Evolutionary conservation across 2,888 invertebrate genomes (phyloP), one percentile per base, ranked within the genome.

Genomic region (Microctonus aethiopoides): DNA sequence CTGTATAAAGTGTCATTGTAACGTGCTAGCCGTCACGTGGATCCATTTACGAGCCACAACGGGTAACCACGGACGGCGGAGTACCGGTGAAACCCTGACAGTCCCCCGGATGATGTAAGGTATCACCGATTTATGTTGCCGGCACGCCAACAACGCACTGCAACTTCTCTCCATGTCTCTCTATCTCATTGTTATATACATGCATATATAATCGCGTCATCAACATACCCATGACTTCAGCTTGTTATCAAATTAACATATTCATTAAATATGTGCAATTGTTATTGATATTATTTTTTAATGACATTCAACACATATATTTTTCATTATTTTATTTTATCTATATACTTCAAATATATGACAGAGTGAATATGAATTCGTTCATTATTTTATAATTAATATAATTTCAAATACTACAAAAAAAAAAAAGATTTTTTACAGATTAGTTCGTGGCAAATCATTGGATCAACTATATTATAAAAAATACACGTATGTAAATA

Each of bases 91-190:
- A 52, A 57, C 56, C 68, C 59, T 65, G 67, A 65, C 67, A 65
- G 68, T 67, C 46, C 64, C 66, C 71, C 56, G 66, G 51, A 52
- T 68, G 61, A 64, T 64, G 66, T 70, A 70, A 72, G 61, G 64
- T 72, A 74, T 72, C 59, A 57, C 67, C 59, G 60, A 73, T 73
- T 72, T 67, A 72, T 70, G 64, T 54, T 51, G 60, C 56, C 67
- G 69, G 13, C 57, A 66, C 51, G 52, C 57, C 59, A 57, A 65
- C 60, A 59, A 20, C 2, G 11, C n/a, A n/a, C n/a, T 16, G 9
- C 24, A 26, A 54, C 7, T 11, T 26, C 11, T 54, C 13, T 24
- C 26, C 22, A 9, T 26, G 22, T 20, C 39, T 24, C n/a, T 11
- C 34, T 22, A 29, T 29, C 11, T 24, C 7, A n/a, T 1, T 26